These are phyloP conservation scores for Sphinx pinastri DNA, from an alignment of 2,888 invertebrate species.

Conservation along the genomic window DNA sequence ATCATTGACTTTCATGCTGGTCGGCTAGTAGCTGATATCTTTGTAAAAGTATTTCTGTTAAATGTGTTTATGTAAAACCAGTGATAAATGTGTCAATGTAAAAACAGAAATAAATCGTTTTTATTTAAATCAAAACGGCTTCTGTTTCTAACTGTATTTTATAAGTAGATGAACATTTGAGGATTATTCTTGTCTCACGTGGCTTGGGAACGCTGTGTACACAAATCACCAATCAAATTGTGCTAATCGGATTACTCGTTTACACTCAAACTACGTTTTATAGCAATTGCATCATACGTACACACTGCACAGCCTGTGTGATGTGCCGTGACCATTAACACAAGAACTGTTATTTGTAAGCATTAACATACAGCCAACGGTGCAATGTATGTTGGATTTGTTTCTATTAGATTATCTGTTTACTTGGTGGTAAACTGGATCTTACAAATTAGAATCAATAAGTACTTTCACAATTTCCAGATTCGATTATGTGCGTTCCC, in stretches of 20 bases:
- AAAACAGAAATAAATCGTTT: too few species aligned
- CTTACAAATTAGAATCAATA: conserved; percentile 9
- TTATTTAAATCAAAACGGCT: too few species aligned
- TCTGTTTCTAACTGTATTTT: too few species aligned
- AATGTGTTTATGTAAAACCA: too few species aligned
- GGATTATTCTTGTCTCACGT: conserved; percentile 18
- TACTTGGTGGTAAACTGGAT: conserved; percentile 12
- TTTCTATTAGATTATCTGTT: conserved; percentile 15
- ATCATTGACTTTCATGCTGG: too few species aligned
- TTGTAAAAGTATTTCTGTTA: too few species aligned
- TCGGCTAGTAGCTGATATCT: too few species aligned
- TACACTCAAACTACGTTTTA: conserved; percentile 11
- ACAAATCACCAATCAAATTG: conserved; percentile 21
- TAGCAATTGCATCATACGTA: background rate
- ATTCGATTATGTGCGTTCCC: background rate
- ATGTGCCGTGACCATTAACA: background rate
- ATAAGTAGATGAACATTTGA: background rate
- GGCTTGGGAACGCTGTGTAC: background rate
- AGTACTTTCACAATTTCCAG: background rate
- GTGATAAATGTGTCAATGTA: too few species aligned
- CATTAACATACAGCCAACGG: too few species aligned
- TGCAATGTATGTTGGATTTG: background rate
- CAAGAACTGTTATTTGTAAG: background rate
- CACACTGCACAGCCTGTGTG: background rate
- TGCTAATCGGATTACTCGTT: conserved; percentile 10